These are phyloP conservation scores for Hyphantria cunea DNA, from an alignment of 1,140 invertebrate species.

Conservation along the genomic window DNA sequence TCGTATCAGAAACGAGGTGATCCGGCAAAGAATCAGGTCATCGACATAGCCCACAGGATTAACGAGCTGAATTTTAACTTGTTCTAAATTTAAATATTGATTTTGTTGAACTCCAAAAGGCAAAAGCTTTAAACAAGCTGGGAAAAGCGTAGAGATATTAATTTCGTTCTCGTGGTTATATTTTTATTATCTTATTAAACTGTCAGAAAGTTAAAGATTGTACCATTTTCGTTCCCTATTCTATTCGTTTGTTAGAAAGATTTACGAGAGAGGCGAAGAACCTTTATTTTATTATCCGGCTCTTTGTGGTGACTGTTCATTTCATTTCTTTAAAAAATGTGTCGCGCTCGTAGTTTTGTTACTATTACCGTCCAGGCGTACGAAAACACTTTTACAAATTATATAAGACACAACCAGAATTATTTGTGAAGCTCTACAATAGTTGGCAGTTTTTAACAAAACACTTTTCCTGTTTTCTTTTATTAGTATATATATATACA, in stretches of 20 bases:
- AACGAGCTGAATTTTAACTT: no score
- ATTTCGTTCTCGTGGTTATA: conserved; percentile 43
- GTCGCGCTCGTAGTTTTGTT: conserved; percentile 15
- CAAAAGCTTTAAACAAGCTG: conserved; percentile 16
- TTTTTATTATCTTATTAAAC: conserved; percentile 76
- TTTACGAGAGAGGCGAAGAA: conserved; percentile 53
- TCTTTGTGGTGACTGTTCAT: conserved; percentile 43
- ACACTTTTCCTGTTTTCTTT: background rate
- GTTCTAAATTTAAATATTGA: conserved; percentile 5
- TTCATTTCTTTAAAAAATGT: conserved; percentile 35
- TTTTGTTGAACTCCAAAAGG: conserved; percentile 17
- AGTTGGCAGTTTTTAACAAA: conserved; percentile 1
- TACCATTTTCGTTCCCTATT: conserved; percentile 57
- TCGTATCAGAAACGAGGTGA: no score
- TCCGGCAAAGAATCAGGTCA: no score
- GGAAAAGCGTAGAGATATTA: conserved; percentile 28
- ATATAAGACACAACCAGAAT: conserved; percentile 2
- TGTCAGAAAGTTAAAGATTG: conserved; percentile 74
- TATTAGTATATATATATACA: no score
- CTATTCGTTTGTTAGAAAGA: conserved; percentile 53
- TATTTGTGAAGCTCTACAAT: background rate
- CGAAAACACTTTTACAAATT: conserved; percentile 21
- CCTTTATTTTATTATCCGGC: conserved; percentile 59
- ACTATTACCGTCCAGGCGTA: conserved; percentile 17
- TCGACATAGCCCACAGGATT: no score